Evolutionary conservation across 2,797 vertebrate species (phyloP), one percentile per base, ranked within the genome.

Genomic region (Podarcis lilfordi): DNA sequence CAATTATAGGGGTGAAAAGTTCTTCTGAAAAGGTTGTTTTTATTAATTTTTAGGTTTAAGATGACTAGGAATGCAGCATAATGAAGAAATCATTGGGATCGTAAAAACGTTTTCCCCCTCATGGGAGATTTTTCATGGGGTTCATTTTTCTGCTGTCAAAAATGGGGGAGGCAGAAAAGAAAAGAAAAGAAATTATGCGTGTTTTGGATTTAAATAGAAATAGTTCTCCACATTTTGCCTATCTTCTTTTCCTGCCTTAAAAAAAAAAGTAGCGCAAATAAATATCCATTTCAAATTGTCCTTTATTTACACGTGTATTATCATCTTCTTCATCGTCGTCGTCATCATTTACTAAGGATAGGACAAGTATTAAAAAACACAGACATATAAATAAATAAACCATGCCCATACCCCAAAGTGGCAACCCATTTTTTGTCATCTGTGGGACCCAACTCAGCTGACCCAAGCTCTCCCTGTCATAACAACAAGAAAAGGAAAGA

Each of bases 1-100:
- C 87, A 93, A 61, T 66, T 79, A 74, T 61, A 91, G 87, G 93
- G 94, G 93, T 93, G 92, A 95, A 95, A 94, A 91, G 92, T 94
- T 94, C 92, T 94, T 82, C 89, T 90, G 91, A 93, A 94, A 91
- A 88, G 89, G 90, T 91, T 86, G 92, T 90, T 94, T 91, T 82
- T 88, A 90, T 93, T 95, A 93, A 94, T 94, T 94, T 93, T 78
- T 87, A 92, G 90, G 79, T 91, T 90, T 66, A 82, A 90, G 29
- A 86, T 93, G 93, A 91, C 84, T 72, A 90, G 90, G 32, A 87
- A 92, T 84, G 82, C 19, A 29, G 74, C 79, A 81, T 64, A 87
- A 86, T 84, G 55, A 91, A 85, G 76, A 90, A 91, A 93, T 92
- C 85, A 90, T 85, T 80, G 76, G 25, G 61, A 45, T 78, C 87